Percentiles rank a stretch among this genome's conserved stretches.
These are phyloP conservation scores for Peromyscus eremicus DNA, from an alignment of 2,797 vertebrate species.

Conservation along the genomic window DNA sequence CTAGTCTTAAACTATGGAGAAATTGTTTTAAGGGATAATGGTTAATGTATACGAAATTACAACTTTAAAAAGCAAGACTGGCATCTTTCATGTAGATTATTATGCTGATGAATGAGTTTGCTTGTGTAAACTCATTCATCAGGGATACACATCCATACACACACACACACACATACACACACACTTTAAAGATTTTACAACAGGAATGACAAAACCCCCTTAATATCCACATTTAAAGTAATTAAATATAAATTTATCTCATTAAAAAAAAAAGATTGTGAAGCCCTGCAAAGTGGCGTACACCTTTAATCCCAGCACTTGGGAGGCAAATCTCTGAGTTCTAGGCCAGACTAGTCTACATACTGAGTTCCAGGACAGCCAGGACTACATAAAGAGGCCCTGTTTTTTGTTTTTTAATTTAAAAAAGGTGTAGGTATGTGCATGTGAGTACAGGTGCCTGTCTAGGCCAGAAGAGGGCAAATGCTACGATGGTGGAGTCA, in stretches of 20 bases:
- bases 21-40: background rate
- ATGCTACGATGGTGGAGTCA: background rate
- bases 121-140: background rate
- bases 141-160: background rate
- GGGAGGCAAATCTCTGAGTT: background rate
- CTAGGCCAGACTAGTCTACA: background rate
- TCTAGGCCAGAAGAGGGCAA: background rate
- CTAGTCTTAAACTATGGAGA: conserved; percentile 91
- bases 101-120: background rate
- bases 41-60: conserved; percentile 38
- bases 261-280: background rate
- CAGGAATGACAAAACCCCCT: background rate
- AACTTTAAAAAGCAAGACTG: conserved; percentile 42
- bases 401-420: background rate
- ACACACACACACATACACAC: background rate
- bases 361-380: background rate
- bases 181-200: conserved; percentile 34
- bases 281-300: background rate
- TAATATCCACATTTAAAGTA: conserved; percentile 20
- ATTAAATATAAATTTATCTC: background rate
- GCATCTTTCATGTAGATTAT: conserved; percentile 29
- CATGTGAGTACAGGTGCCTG: too few species aligned
- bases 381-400: background rate
- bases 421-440: background rate
- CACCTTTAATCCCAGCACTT: background rate